Evolutionary conservation across 2,113 vertebrate genomes (phyloP), one percentile per base, ranked within the genome.

Genomic region (Megalops atlanticus): DNA sequence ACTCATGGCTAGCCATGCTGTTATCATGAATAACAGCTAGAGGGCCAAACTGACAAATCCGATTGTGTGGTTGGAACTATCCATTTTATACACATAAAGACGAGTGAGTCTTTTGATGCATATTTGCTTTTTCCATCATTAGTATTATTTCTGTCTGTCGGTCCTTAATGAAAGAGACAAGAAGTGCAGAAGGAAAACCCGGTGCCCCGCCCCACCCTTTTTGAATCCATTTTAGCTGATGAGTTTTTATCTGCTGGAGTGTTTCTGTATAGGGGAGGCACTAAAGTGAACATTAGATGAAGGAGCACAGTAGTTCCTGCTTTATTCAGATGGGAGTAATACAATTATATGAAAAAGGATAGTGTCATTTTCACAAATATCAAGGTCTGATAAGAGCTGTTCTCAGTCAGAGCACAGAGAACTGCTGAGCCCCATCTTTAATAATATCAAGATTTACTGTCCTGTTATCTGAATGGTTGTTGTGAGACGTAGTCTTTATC

Each of bases 401-500:
- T 15, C n/a, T 12, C 58, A 72, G 64, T 21, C 31, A 38, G 58
- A 77, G 76, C n/a, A n/a, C n/a, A n/a, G n/a, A n/a, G n/a, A n/a
- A n/a, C 31, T n/a, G 49, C 21, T 33, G 35, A 68, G 49, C 16
- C 76, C 74, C 85, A 83, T 74, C 49, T 82, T 76, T 76, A 74
- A 85, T 82, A 74, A 77, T 76, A 88, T 86, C 49, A 83, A 38
- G 78, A 85, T 88, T 85, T 90, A 77, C 86, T 85, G 80, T 91
- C 74, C 81, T 82, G 33, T 85, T 80, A 77, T 84, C 45, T 84
- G 40, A n/a, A n/a, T n/a, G n/a, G n/a, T n/a, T n/a, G n/a, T n/a
- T n/a, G n/a, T n/a, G n/a, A n/a, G n/a, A n/a, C n/a, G n/a, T n/a
- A n/a, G n/a, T n/a, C n/a, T n/a, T n/a, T n/a, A n/a, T n/a, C n/a